These are phyloP conservation scores for Macrotis lagotis DNA, from an alignment of 2,113 vertebrate species.

Conservation along the genomic window DNA sequence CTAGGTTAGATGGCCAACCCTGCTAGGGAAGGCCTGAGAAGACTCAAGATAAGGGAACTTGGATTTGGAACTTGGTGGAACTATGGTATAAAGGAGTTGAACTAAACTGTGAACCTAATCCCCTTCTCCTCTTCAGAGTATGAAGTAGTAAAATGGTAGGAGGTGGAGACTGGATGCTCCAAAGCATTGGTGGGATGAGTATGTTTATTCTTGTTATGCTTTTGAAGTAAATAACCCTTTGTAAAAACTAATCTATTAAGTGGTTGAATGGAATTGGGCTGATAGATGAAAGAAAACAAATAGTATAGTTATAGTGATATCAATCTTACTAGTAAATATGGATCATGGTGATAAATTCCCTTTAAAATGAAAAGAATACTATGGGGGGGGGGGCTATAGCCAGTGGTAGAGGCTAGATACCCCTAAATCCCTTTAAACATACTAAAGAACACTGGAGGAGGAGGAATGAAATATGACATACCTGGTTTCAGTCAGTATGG, in stretches of 20 bases:
- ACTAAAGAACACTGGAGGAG: neutral
- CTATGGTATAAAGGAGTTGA: neutral
- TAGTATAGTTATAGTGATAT: too few relatives aligned
- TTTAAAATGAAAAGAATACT: neutral
- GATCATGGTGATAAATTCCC: too few relatives aligned
- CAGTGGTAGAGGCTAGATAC: neutral
- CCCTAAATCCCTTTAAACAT: neutral
- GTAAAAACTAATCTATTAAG: neutral
- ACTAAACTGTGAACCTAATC: neutral
- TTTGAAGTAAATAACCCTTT: neutral
- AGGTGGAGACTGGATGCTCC: neutral
- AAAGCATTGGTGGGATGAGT: accelerated
- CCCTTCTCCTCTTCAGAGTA: neutral
- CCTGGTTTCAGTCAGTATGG: neutral
- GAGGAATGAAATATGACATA: neutral
- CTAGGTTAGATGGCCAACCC: neutral
- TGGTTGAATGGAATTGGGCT: neutral
- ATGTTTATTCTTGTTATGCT: neutral
- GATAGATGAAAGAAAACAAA: too few relatives aligned
- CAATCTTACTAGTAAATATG: too few relatives aligned
- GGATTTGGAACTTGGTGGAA: neutral
- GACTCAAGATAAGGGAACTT: neutral
- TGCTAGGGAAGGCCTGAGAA: neutral
- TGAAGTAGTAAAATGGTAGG: neutral
- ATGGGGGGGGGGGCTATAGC: neutral